phyloP scores from a whole-genome alignment of 1,140 invertebrate genomes.

The Meloidogyne exigua region DNA sequence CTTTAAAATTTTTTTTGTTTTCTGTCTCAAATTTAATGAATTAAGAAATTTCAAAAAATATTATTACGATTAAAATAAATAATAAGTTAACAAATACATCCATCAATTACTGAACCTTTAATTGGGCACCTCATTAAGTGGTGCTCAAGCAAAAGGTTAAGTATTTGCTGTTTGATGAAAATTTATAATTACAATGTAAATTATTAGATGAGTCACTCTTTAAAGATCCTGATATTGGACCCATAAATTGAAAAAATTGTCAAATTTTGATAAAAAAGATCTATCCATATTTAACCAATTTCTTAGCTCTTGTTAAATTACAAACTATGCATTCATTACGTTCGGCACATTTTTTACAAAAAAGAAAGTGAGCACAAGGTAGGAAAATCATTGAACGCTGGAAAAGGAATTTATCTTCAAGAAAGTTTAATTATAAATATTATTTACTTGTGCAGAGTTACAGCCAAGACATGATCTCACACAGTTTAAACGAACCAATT shows the following conservation, averaged over 20 bases:
- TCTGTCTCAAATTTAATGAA: not conserved
- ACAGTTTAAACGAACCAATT: constrained; percentile 5
- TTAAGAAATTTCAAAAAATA: no score
- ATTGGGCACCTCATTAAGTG: no score
- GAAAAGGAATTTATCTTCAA: not conserved
- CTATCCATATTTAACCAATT: not conserved
- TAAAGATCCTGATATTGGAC: no score
- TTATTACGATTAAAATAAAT: no score
- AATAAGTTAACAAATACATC: no score
- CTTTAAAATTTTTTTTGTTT: not conserved
- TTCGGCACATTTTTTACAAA: constrained; percentile 9
- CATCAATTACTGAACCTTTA: no score
- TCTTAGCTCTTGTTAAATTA: not conserved
- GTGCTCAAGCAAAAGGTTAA: no score
- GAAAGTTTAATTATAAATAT: not conserved
- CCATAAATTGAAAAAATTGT: no score
- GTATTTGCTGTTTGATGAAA: no score
- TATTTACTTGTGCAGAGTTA: not conserved
- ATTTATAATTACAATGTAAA: no score
- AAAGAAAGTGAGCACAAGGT: constrained; percentile 18
- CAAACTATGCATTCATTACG: constrained; percentile 6
- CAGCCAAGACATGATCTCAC: not conserved
- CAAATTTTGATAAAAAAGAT: no score
- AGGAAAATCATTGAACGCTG: constrained; percentile 13
- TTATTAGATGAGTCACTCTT: no score